These are phyloP conservation scores for Antitype chi DNA, from an alignment of 2,888 invertebrate species.

Conservation along the genomic window DNA sequence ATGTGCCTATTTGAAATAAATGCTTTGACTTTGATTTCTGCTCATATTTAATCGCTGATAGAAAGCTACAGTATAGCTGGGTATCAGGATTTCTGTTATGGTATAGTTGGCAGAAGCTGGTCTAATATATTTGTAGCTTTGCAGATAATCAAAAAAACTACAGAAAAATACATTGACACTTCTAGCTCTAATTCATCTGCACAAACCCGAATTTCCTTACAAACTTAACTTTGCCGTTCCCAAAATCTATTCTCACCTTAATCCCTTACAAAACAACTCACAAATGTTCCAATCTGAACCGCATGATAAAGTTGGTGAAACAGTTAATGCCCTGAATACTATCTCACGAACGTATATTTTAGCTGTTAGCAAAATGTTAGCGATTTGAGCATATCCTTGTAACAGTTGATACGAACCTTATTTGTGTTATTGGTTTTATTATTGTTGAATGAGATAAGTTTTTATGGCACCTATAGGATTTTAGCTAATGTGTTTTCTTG, in stretches of 20 bases:
- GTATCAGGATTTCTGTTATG: neutral
- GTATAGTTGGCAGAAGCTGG: neutral
- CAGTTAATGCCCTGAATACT: constrained; percentile 65
- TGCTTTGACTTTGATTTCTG: no score
- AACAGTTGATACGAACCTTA: constrained; percentile 39
- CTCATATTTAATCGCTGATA: no score
- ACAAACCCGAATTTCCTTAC: constrained; percentile 57
- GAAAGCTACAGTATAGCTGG: neutral
- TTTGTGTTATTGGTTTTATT: constrained; percentile 53
- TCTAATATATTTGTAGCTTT: neutral
- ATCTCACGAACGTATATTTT: constrained; percentile 64
- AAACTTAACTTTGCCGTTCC: constrained; percentile 51
- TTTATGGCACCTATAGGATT: constrained; percentile 9
- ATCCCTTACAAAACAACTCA: neutral
- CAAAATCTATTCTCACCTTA: constrained; percentile 33
- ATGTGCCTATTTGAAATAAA: no score
- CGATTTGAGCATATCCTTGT: constrained; percentile 57
- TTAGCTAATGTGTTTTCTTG: neutral
- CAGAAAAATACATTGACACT: constrained; percentile 12
- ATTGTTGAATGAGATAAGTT: constrained; percentile 30
- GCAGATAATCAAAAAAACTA: neutral
- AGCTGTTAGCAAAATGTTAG: constrained; percentile 67
- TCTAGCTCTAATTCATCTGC: constrained; percentile 41
- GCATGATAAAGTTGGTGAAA: constrained; percentile 24
- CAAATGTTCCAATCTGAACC: neutral